Evolutionary conservation across 2,113 vertebrate genomes (phyloP).

Genomic region (Nanger granti): DNA sequence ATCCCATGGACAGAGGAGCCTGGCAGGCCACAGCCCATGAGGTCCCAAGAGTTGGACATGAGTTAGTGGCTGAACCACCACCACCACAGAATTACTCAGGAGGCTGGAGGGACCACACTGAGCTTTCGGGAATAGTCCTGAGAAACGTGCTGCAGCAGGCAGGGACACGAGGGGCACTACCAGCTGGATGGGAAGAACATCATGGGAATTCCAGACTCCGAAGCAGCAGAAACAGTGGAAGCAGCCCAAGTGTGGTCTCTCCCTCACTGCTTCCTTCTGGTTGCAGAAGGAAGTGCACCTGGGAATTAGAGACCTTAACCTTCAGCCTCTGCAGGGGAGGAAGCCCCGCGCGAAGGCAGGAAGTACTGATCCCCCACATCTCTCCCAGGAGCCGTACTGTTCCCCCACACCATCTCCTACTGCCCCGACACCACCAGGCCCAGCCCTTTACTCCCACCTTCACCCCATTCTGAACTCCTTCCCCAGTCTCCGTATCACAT

Average conservation of each 20-base stretch:
- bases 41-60: accelerated
- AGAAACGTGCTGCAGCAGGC: not conserved
- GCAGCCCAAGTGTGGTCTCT: no score
- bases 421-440: not conserved
- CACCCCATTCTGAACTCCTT: not conserved
- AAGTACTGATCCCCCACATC: not conserved
- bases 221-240: not conserved
- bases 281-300: not conserved
- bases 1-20: not conserved
- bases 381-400: not conserved
- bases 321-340: not conserved
- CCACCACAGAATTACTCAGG: not conserved
- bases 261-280: not conserved
- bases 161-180: not conserved
- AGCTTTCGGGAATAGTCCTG: not conserved
- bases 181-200: not conserved
- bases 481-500: no score
- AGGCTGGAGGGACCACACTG: not conserved
- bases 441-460: not conserved
- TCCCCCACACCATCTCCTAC: not conserved
- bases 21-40: not conserved
- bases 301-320: not conserved
- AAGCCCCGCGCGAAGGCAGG: not conserved
- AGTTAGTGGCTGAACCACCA: not conserved
- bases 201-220: not conserved